phyloP scores from a whole-genome alignment of 2,113 vertebrate genomes.

The Seriola dumerili region DNA sequence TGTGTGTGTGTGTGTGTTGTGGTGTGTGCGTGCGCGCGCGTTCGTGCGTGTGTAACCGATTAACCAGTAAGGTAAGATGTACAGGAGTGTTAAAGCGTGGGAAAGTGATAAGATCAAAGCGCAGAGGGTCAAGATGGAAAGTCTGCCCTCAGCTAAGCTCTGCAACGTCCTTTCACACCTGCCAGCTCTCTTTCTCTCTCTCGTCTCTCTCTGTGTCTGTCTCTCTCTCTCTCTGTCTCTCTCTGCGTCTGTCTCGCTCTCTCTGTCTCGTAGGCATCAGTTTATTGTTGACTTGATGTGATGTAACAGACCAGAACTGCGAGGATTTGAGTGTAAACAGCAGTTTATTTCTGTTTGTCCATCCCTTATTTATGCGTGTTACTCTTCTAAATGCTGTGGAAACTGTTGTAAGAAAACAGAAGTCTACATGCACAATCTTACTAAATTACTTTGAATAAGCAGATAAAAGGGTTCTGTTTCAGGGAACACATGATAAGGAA shows the following conservation, averaged over 20 bases:
- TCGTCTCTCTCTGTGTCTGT: too few species aligned
- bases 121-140: constrained; percentile 62
- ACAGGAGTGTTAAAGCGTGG: constrained; percentile 50
- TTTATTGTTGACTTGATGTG: constrained; percentile 36
- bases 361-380: constrained; percentile 32
- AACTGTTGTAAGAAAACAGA: neutral
- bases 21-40: neutral
- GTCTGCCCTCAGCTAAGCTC: constrained; percentile 40
- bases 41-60: neutral
- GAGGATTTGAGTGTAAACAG: constrained; percentile 47
- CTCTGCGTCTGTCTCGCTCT: neutral
- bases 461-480: neutral
- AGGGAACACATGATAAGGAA: too few species aligned
- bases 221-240: neutral
- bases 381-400: neutral
- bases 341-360: constrained; percentile 16
- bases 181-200: neutral
- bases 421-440: neutral
- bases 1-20: neutral
- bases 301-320: constrained; percentile 64
- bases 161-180: constrained; percentile 18
- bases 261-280: neutral
- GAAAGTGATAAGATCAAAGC: constrained; percentile 73
- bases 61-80: neutral
- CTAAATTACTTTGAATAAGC: neutral